phyloP scores from a whole-genome alignment of 2,888 invertebrate genomes.

The Eulithis prunata region DNA sequence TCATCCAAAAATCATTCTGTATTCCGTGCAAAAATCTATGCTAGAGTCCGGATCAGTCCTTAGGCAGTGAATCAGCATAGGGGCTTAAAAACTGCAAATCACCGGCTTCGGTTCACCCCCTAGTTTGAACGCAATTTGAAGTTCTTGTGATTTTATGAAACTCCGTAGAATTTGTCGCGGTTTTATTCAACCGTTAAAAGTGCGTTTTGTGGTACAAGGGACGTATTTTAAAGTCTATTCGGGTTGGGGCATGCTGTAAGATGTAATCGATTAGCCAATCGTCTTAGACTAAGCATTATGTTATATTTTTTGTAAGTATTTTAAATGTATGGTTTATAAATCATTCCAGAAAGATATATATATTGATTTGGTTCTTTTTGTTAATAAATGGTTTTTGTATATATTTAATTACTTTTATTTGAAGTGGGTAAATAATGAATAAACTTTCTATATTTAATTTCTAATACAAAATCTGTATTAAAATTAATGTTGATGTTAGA shows the following conservation, averaged over 20 bases:
- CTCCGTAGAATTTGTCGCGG: not conserved
- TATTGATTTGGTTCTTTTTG: slow-evolving; percentile 52
- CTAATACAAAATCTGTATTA: too few relatives aligned
- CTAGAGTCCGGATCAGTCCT: too few relatives aligned
- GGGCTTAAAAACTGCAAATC: too few relatives aligned
- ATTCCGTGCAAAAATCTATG: too few relatives aligned
- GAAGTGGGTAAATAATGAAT: too few relatives aligned
- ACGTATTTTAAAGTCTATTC: slow-evolving; percentile 51
- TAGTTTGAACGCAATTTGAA: too few relatives aligned
- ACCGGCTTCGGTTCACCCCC: too few relatives aligned
- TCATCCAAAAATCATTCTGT: too few relatives aligned
- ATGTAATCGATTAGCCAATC: slow-evolving; percentile 27
- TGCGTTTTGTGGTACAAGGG: slow-evolving; percentile 13
- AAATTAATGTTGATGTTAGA: too few relatives aligned
- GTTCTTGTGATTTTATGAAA: not conserved
- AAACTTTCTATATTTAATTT: too few relatives aligned
- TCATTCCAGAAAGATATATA: slow-evolving; percentile 63
- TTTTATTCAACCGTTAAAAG: not conserved
- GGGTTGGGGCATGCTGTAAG: slow-evolving; percentile 60
- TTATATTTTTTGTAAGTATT: slow-evolving; percentile 26
- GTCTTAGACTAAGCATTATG: slow-evolving; percentile 30
- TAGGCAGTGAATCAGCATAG: too few relatives aligned
- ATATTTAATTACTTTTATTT: slow-evolving; percentile 13
- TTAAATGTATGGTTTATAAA: slow-evolving; percentile 44
- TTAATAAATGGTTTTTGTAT: slow-evolving; percentile 55